Base-by-base conservation (phyloP, 2,888 invertebrate genomes). In the Drosophila villosipedis region DNA sequence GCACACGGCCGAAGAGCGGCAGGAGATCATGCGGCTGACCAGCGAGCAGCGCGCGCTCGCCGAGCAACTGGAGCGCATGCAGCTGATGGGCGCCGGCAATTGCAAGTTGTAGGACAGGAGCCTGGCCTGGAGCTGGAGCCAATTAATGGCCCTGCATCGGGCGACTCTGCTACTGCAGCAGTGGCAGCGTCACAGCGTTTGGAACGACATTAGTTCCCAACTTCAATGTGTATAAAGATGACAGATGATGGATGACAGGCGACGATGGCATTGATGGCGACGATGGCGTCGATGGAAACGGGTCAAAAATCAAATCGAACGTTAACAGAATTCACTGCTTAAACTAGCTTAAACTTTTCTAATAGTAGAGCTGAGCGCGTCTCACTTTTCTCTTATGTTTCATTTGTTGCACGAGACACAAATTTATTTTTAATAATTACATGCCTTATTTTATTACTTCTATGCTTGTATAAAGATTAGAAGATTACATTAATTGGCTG, bases 1-100 rank as follows among this genome's bases (percentile, higher is more conserved):
- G 10, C 95, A 97, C 6, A 96, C 96, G 37, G 95, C 96, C 83
- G 97, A 97, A 88, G 97, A 97, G 91, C 96, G 96, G 82, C 97
- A 97, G 71, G 95, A 96, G 92, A 97, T 97, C 12, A 95, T 96
- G 95, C 95, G 95, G 87, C 94, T 96, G 31, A 94, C 96, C 41
- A 95, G 95, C 91, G 96, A 96, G 85, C 95, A 95, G 85, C 95
- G 93, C n/a, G 79, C 87, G 6, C 73, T 94, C 3, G 92, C 93
- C 6, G 92, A 93, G 74, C 91, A 93, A 58, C 62, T 93, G 28
- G 93, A 93, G 65, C 89, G 91, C 35, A 82, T 90, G 83, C 89
- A 91, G 28, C n/a, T 78, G 16, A 25, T 68, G 59, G 80, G 64
- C 30, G 22, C 31, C 35, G 54, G 58, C 22, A 65, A 68, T 58